A percentile compares a stretch with the other conserved stretches of the same genome.
phyloP scores from a whole-genome alignment of 2,888 invertebrate genomes.

The Folsomia manolachei region DNA sequence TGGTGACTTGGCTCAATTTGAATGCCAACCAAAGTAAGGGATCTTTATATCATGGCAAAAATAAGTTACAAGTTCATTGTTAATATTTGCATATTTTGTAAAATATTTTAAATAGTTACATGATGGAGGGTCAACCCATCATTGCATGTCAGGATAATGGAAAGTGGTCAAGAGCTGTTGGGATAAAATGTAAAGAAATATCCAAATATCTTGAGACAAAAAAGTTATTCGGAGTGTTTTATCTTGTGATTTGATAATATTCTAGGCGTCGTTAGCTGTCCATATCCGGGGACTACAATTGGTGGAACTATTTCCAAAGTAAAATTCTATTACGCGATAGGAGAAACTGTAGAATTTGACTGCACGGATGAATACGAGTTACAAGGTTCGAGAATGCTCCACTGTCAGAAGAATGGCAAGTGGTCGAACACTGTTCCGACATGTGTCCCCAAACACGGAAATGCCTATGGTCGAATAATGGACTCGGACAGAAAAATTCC shows the following conservation, averaged over 20 bases:
- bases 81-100: no score
- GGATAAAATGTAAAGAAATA: conserved; percentile 71
- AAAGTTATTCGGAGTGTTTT: no score
- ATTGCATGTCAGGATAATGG: conserved; percentile 84
- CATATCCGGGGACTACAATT: conserved; percentile 67
- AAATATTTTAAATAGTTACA: no score
- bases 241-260: no score
- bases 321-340: conserved; percentile 80
- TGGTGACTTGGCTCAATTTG: conserved; percentile 81
- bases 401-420: conserved; percentile 77
- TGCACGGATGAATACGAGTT: conserved; percentile 74
- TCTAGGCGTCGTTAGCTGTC: conserved; percentile 14
- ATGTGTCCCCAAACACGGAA: background rate
- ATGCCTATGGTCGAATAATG: background rate
- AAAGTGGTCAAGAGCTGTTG: conserved; percentile 72
- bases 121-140: conserved; percentile 86
- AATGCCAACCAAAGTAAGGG: conserved; percentile 83
- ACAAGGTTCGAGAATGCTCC: conserved; percentile 72
- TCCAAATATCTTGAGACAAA: background rate
- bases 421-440: conserved; percentile 72
- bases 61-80: no score
- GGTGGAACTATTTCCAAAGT: conserved; percentile 81
- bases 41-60: no score
- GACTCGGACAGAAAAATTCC: background rate
- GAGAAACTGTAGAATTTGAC: conserved; percentile 78